Percentiles rank a stretch among this genome's conserved stretches.
These are phyloP conservation scores for Mylabris sibirica DNA, from an alignment of 2,888 invertebrate species.

Conservation along the genomic window DNA sequence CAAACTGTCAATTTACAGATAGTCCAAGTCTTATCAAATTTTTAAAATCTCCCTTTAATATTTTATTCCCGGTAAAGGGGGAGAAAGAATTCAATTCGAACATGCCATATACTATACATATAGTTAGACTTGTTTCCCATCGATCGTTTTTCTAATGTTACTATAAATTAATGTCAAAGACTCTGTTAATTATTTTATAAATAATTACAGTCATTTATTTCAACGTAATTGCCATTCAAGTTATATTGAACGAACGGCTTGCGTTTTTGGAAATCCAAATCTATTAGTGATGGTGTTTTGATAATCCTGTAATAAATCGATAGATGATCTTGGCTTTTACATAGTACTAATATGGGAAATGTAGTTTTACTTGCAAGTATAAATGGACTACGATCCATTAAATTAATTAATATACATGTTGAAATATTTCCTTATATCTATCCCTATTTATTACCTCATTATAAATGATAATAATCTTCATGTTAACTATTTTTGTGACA, in stretches of 20 bases:
- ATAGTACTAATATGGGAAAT: neutral
- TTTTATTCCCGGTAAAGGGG: neutral
- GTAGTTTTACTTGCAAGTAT: neutral
- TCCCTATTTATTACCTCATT: constrained; percentile 12
- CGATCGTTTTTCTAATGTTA: constrained; percentile 11
- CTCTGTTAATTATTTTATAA: constrained; percentile 14
- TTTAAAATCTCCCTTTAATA: constrained; percentile 7
- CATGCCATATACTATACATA: neutral
- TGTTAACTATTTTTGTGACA: too few species aligned
- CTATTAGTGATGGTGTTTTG: neutral
- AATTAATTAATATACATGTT: constrained; percentile 37
- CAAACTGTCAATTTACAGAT: neutral
- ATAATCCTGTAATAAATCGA: constrained; percentile 7
- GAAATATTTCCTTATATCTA: constrained; percentile 25
- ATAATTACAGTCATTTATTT: constrained; percentile 11
- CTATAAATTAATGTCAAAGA: constrained; percentile 8
- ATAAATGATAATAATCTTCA: too few species aligned
- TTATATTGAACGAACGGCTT: neutral
- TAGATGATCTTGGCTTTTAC: neutral
- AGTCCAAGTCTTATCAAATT: neutral
- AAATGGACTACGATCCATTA: constrained; percentile 21
- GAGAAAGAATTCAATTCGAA: neutral
- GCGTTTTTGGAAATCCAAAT: constrained; percentile 2
- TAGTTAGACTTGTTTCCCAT: neutral
- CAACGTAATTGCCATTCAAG: constrained; percentile 9